These are phyloP conservation scores for Cydia strobilella DNA, from an alignment of 1,140 invertebrate genomes.

Conservation along the genomic window DNA sequence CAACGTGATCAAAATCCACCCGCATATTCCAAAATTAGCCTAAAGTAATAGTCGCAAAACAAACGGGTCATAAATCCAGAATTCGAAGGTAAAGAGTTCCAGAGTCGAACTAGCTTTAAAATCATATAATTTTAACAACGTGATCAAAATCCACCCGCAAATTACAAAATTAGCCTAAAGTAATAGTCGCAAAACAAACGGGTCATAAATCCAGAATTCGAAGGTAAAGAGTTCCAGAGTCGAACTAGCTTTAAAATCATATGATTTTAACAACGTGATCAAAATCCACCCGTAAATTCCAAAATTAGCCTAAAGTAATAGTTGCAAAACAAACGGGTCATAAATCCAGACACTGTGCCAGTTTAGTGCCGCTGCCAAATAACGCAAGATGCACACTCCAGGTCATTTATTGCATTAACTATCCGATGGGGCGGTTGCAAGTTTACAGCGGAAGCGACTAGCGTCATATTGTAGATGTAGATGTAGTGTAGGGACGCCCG, in stretches of 20 bases:
- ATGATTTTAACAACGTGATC: not conserved
- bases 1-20: too few relatives aligned
- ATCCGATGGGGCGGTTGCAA: not conserved
- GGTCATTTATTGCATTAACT: slow-evolving; percentile 32
- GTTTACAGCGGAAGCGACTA: not conserved
- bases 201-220: slow-evolving; percentile 26
- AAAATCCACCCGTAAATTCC: not conserved
- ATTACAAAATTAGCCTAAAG: slow-evolving; percentile 1
- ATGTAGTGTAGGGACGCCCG: too few relatives aligned
- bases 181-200: slow-evolving; percentile 23
- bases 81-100: too few relatives aligned
- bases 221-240: too few relatives aligned
- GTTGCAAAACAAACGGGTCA: slow-evolving; percentile 15
- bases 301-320: slow-evolving; percentile 14
- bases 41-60: too few relatives aligned
- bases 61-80: too few relatives aligned
- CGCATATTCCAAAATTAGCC: too few relatives aligned
- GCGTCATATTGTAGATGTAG: too few relatives aligned
- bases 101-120: too few relatives aligned
- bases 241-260: not conserved
- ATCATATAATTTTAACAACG: too few relatives aligned
- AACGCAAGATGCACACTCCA: slow-evolving; percentile 27
- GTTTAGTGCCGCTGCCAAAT: slow-evolving; percentile 28
- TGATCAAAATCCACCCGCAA: not conserved
- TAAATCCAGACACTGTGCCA: slow-evolving; percentile 29